Evolutionary conservation across 1,140 invertebrate genomes (phyloP), one percentile per base, ranked within the genome.

Genomic region (Brachionus angularis): DNA sequence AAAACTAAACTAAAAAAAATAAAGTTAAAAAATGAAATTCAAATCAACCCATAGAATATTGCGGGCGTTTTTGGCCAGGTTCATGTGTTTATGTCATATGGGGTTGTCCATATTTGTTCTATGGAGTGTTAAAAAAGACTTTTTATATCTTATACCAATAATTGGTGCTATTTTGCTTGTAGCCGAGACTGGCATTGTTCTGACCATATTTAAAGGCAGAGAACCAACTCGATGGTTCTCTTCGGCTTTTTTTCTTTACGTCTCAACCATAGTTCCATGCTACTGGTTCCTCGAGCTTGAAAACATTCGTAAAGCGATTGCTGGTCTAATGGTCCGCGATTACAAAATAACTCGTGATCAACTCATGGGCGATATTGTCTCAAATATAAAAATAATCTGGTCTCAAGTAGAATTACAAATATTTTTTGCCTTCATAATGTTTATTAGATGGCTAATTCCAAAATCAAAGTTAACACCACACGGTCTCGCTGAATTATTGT

Each of bases 381-480:
- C 42, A 8, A 47, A 18, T 23, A 67, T 67, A 8, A 67, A 67
- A 14, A 31, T 67, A 14, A 27, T 67, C 18, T 67, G 62, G 62
- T 67, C 62, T 25, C 42, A 67, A 50, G 62, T 67, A 12, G 62
- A 67, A 31, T 36, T 67, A 14, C 62, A 67, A 50, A 67, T 67
- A 25, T 67, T 67, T 50, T 67, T 67, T 21, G 47, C 47, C 3
- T 23, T 67, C 12, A 67, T 67, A 34, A 67, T 67, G 25, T 50
- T 67, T 12, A 67, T 67, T n/a, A 46, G 62, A 67, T 67, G 62
- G 62, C 21, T 67, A 18, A 67, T 67, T 4, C 62, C 62, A 3
- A 67, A 67, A 16, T 67, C 62, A 3, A 23, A 12, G 23, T 47
- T 67, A 12, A 67, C 42, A 5, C 62, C 27, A 14, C 42, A 67